A percentile compares a stretch with the other conserved stretches of the same genome.
These are phyloP conservation scores for Protobothrops flavoviridis DNA, from an alignment of 2,113 vertebrate species.

Conservation along the genomic window DNA sequence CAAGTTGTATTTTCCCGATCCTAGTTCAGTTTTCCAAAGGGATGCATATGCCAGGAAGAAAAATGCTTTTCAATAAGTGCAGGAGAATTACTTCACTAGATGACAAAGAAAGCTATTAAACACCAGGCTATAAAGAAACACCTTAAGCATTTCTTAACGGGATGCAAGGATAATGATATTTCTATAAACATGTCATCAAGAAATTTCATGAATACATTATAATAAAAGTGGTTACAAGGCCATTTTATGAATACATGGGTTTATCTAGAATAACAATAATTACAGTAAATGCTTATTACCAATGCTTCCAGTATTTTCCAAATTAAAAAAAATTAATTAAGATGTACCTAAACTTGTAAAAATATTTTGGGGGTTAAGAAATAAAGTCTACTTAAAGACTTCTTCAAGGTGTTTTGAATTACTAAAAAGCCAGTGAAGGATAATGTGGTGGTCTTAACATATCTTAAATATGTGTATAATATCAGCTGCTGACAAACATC, in stretches of 20 bases:
- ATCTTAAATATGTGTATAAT: background rate
- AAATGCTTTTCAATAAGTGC: background rate
- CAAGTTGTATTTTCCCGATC: background rate
- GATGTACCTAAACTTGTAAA: conserved; percentile 13
- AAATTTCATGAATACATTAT: conserved; percentile 32
- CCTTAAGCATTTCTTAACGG: conserved; percentile 30
- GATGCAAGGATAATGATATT: background rate
- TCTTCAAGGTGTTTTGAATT: conserved; percentile 2
- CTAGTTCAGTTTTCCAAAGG: background rate
- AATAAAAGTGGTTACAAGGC: conserved; percentile 30
- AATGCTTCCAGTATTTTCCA: conserved; percentile 25
- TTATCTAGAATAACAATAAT: conserved; percentile 41
- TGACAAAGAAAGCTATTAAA: conserved; percentile 8
- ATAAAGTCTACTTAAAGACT: background rate
- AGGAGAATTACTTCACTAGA: background rate
- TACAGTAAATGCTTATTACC: conserved; percentile 38
- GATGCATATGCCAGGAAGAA: background rate
- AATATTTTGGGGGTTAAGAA: background rate
- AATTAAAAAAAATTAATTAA: conserved; percentile 18
- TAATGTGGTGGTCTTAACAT: background rate
- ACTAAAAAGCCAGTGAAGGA: conserved; percentile 3
- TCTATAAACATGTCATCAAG: conserved; percentile 9
- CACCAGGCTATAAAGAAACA: background rate
- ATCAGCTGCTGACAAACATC: background rate
- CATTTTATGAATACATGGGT: conserved; percentile 18